These are phyloP conservation scores for Apamea monoglypha DNA, from an alignment of 2,888 invertebrate genomes.

Conservation along the genomic window DNA sequence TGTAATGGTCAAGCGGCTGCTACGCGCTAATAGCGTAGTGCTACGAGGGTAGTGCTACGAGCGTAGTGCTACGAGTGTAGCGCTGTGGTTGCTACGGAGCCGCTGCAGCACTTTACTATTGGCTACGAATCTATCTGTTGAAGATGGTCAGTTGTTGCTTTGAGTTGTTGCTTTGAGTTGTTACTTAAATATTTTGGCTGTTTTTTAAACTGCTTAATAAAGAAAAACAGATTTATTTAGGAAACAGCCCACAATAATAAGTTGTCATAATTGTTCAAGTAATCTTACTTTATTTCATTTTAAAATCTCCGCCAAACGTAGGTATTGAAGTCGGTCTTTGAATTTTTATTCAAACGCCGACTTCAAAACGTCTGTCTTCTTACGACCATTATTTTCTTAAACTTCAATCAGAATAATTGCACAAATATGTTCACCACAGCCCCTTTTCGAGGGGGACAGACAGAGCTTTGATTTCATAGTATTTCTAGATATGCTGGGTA, in stretches of 20 bases:
- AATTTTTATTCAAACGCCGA: neutral
- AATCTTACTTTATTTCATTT: neutral
- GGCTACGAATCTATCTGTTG: neutral
- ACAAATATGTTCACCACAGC: conserved; percentile 65
- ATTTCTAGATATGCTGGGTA: conserved; percentile 40
- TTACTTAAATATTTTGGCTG: neutral
- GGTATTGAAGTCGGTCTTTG: too few species aligned
- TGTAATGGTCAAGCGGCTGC: conserved; percentile 4
- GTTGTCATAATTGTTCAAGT: neutral
- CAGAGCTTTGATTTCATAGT: conserved; percentile 41
- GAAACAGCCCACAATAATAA: neutral
- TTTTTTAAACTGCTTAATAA: neutral
- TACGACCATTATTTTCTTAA: conserved; percentile 56
- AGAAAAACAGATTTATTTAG: neutral
- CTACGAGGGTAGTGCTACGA: conserved; percentile 16
- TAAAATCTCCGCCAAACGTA: neutral
- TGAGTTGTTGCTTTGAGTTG: too few species aligned
- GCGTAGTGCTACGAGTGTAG: conserved; percentile 12
- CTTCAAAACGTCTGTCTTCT: conserved; percentile 34
- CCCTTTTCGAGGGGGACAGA: conserved; percentile 4
- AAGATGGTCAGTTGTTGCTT: neutral
- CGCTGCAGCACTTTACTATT: neutral
- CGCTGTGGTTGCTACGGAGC: conserved; percentile 22
- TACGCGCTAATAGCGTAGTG: conserved; percentile 16
- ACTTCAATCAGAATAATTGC: conserved; percentile 67